Evolutionary conservation across 2,888 invertebrate species (phyloP).

Genomic region (Drosophila emarginata): DNA sequence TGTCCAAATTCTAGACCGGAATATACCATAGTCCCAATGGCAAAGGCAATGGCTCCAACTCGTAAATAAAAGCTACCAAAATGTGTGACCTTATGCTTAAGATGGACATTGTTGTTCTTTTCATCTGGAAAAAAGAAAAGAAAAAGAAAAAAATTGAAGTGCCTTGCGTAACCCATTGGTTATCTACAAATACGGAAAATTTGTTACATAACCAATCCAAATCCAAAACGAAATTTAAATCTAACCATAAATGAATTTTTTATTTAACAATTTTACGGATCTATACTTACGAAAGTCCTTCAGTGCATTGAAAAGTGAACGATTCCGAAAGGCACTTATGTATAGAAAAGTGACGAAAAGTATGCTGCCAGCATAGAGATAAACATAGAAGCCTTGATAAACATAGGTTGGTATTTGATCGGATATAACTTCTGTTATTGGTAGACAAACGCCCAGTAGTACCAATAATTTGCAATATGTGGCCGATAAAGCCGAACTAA

Average conservation of each 20-base stretch:
- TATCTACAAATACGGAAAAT: too few species aligned
- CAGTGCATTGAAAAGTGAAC: constrained; percentile 85
- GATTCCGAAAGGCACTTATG: constrained; percentile 86
- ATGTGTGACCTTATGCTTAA: constrained; percentile 83
- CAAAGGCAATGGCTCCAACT: constrained; percentile 88
- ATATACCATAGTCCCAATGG: constrained; percentile 88
- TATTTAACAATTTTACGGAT: too few species aligned
- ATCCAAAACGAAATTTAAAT: too few species aligned
- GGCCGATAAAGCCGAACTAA: constrained; percentile 89
- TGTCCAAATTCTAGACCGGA: constrained; percentile 89
- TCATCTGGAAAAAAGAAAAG: constrained; percentile 69
- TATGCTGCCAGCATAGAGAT: constrained; percentile 90
- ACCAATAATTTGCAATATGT: constrained; percentile 93
- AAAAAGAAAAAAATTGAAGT: background rate
- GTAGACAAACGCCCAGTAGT: constrained; percentile 92
- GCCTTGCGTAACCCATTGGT: too few species aligned
- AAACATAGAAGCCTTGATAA: constrained; percentile 93
- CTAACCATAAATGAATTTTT: too few species aligned
- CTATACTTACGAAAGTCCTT: constrained; percentile 83
- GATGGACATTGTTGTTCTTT: constrained; percentile 79
- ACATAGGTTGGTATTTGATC: constrained; percentile 88
- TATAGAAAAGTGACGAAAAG: constrained; percentile 90
- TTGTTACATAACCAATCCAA: background rate
- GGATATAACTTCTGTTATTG: constrained; percentile 93
- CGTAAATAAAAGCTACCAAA: constrained; percentile 94